Base-by-base conservation (phyloP, 2,113 vertebrate species). In the Syrmaticus mikado region DNA sequence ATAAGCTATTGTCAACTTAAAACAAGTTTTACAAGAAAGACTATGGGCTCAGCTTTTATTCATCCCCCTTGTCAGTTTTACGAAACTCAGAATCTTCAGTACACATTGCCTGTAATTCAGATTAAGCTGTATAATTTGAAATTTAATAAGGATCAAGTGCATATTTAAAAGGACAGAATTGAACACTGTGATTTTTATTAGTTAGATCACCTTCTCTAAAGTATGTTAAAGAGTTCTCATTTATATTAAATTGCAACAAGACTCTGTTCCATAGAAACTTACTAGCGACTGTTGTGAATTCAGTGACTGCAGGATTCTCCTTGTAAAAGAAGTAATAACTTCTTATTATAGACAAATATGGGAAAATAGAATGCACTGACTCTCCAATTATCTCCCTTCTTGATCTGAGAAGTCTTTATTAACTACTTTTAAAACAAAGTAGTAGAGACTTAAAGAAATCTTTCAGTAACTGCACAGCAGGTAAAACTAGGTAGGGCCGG, bases 181-280 rank as follows among this genome's bases (percentile, higher is more conserved):
- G 43, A 65, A 5, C 10, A 43, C 60, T 25, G 6, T 21, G 4
- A 73, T 41, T 57, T 68, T 74, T 8, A 30, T 55, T 57, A 43
- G 18, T 6, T 55, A 57, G 27, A 28, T 74, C 0, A 0, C 10
- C 22, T 74, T 83, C 34, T 15, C 27, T 79, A 6, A 0, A 0
- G 22, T 52, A 30, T 45, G 4, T 74, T 88, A 38, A 55, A 36
- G 19, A 40, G 10, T 67, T 61, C 34, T 61, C 4, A 20, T 79
- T 74, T 79, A 38, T n/a, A n/a, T 46, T 66, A 55, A 68, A 73
- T 32, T 25, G 40, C 28, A 17, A 24, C 40, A 36, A 22, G 7
- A 11, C 19, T 36, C n/a, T 83, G 46, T 70, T 46, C 25, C 25
- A 17, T 27, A 28, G 40, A 34, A 67, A 53, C 11, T n/a, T n/a